Percentiles rank a stretch among this genome's conserved stretches.
Conservation (phyloP, 1,140 invertebrate species). For the Eufriesea mexicana region DNA sequence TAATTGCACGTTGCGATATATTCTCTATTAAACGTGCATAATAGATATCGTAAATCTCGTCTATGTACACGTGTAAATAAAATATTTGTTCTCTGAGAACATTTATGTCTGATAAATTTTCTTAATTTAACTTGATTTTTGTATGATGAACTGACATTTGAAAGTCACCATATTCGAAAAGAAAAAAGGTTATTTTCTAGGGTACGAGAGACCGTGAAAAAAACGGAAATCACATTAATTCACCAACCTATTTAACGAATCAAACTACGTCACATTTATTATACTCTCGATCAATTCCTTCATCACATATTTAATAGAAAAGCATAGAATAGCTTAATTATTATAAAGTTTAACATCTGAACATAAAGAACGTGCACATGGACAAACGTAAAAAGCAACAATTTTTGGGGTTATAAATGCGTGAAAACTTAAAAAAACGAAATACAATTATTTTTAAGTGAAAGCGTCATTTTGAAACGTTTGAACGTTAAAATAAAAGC, state of each 20-base stretch:
- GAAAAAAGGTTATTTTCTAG: conserved; percentile 49
- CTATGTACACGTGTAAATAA: background rate
- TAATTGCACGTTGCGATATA: conserved; percentile 19
- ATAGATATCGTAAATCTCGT: background rate
- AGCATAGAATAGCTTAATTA: background rate
- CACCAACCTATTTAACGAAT: background rate
- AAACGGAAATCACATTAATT: conserved; percentile 14
- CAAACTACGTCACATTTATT: background rate
- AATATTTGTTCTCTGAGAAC: background rate
- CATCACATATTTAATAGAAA: background rate
- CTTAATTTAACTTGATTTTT: background rate
- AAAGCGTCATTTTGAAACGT: background rate
- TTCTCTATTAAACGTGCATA: background rate
- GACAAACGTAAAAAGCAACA: conserved; percentile 28
- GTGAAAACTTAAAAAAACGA: background rate
- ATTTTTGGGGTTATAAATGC: conserved; percentile 41
- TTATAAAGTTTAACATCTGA: background rate
- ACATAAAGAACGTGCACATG: conserved; percentile 49
- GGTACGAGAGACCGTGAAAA: background rate
- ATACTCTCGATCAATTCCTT: too few relatives aligned
- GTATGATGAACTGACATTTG: conserved; percentile 44
- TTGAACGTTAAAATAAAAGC: background rate
- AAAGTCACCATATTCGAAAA: conserved; percentile 44
- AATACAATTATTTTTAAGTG: background rate
- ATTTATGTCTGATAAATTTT: background rate